Conservation (phyloP, 1,140 invertebrate species). For the Palaemon carinicauda region DNA sequence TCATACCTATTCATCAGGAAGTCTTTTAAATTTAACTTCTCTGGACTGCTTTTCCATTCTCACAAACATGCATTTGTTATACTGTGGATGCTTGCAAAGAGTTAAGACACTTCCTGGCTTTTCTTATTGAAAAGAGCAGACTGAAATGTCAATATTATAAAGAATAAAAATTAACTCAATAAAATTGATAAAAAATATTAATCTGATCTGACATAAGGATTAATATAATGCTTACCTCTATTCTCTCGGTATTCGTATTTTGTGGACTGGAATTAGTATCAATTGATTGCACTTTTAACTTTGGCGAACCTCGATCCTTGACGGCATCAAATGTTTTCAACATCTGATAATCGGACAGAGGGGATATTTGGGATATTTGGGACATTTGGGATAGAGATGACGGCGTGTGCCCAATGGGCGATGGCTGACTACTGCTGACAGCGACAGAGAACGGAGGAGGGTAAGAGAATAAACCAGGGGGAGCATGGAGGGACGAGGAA, state of each 20-base stretch:
- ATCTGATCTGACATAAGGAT: neutral
- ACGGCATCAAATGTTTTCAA: conserved; percentile 22
- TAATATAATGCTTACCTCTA: neutral
- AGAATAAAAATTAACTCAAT: neutral
- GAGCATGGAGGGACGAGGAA: neutral
- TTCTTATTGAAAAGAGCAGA: neutral
- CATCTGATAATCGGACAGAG: conserved; percentile 21
- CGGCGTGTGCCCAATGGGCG: conserved; percentile 29
- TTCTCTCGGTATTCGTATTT: conserved; percentile 19
- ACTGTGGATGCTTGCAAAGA: no score
- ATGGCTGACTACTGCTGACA: conserved; percentile 13
- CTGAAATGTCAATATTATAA: neutral
- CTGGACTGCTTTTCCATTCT: no score
- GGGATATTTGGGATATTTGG: conserved; percentile 16
- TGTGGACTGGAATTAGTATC: conserved; percentile 48
- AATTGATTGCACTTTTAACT: conserved; percentile 28
- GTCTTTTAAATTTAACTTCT: no score
- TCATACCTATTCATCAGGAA: no score
- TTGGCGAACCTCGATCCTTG: conserved; percentile 17
- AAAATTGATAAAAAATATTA: neutral
- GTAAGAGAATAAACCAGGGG: conserved; percentile 16
- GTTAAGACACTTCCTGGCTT: no score
- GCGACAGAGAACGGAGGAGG: conserved; percentile 8
- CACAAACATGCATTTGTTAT: no score
- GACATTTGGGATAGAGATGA: conserved; percentile 15